Percentiles rank a stretch among this genome's conserved stretches.
These are phyloP conservation scores for Diuraphis noxia DNA, from an alignment of 1,140 invertebrate species.

Conservation along the genomic window DNA sequence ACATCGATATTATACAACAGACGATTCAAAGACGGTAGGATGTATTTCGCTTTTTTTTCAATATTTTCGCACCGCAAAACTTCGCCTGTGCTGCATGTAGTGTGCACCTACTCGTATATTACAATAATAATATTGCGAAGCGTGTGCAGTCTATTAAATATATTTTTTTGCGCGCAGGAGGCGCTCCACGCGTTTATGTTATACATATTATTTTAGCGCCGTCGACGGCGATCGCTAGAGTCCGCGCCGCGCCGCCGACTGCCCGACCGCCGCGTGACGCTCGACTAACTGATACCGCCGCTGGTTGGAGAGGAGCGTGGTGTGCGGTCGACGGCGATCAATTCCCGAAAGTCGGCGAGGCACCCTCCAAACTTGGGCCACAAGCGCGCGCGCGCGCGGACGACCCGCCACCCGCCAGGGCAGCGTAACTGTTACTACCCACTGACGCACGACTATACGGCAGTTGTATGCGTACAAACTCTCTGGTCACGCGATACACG, in stretches of 20 bases:
- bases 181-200: background rate
- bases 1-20: background rate
- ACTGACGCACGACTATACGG: background rate
- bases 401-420: background rate
- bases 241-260: background rate
- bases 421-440: background rate
- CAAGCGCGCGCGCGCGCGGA: background rate
- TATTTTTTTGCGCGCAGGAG: background rate
- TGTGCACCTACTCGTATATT: too few species aligned
- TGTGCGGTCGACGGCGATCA: background rate
- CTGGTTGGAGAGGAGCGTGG: accelerated
- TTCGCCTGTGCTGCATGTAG: background rate
- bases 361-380: background rate
- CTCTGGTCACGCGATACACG: background rate
- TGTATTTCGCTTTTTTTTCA: background rate
- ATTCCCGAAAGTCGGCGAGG: conserved; percentile 20
- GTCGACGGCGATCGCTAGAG: background rate
- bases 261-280: background rate
- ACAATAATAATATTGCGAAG: background rate
- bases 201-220: background rate
- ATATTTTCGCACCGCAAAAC: background rate
- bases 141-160: background rate
- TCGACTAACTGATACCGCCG: background rate
- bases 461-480: background rate
- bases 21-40: background rate